Evolutionary conservation across 2,113 vertebrate genomes (phyloP).

Genomic region (Rattus rattus): DNA sequence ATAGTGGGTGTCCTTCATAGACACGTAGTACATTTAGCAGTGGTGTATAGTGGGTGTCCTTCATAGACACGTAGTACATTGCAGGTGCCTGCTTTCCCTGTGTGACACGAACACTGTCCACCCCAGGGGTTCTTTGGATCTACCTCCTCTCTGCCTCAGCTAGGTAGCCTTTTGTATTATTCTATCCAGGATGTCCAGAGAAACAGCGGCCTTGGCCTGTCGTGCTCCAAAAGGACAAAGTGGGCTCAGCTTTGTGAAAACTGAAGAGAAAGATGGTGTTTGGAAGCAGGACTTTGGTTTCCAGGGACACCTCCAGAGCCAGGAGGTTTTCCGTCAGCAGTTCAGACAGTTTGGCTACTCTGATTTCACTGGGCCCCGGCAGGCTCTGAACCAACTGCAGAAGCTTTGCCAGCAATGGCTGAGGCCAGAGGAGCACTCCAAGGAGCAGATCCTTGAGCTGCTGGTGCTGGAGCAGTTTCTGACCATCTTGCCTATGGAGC

Average conservation of each 20-base stretch:
- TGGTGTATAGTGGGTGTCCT: not conserved
- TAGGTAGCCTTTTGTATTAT: not conserved
- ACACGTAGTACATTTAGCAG: not conserved
- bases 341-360: conserved; percentile 64
- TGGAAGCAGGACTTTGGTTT: conserved; percentile 41
- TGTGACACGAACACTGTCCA: conserved; percentile 20
- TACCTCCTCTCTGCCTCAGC: not conserved
- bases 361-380: conserved; percentile 61
- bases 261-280: conserved; percentile 61
- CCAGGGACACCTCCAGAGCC: not conserved
- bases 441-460: conserved; percentile 75
- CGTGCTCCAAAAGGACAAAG: conserved; percentile 45
- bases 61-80: conserved; percentile 34
- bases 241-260: conserved; percentile 46
- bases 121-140: conserved; percentile 1
- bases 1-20: not conserved
- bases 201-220: not conserved
- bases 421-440: conserved; percentile 69
- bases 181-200: conserved; percentile 61
- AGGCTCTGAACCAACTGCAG: conserved; percentile 60
- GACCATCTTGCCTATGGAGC: conserved; percentile 69
- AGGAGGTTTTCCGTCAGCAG: conserved; percentile 40
- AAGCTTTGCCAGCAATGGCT: conserved; percentile 74
- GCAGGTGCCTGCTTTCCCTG: not conserved
- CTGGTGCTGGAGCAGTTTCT: conserved; percentile 81